Conservation (phyloP, 2,888 invertebrate genomes). For the Epistrophe eligans region DNA sequence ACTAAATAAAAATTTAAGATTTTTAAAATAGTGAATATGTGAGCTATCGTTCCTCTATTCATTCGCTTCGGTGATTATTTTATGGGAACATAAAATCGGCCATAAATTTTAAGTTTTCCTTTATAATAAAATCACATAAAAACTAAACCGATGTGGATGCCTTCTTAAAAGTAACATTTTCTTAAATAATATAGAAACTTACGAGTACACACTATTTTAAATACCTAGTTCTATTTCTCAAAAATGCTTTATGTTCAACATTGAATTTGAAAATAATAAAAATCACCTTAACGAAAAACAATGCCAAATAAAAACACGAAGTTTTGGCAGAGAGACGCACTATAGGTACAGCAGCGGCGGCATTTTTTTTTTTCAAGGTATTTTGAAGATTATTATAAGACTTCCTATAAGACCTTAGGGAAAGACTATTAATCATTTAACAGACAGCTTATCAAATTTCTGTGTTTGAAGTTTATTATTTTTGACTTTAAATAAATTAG, state of each 20-base stretch:
- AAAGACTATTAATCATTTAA: not conserved
- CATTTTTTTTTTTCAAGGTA: not conserved
- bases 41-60: not conserved
- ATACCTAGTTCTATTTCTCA: too few relatives aligned
- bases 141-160: not conserved
- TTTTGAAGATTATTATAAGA: slow-evolving; percentile 3
- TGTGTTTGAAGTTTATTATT: not conserved
- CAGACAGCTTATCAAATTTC: not conserved
- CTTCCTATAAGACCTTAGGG: not conserved
- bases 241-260: not conserved
- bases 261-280: slow-evolving; percentile 14
- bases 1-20: not conserved
- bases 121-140: slow-evolving; percentile 10
- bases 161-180: not conserved
- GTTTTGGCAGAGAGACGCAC: not conserved
- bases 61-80: slow-evolving; percentile 14
- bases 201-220: too few relatives aligned
- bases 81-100: slow-evolving; percentile 18
- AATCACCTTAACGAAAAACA: not conserved
- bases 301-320: slow-evolving; percentile 7
- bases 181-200: not conserved
- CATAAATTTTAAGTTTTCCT: not conserved
- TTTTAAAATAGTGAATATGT: too few relatives aligned
- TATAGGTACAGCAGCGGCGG: not conserved
- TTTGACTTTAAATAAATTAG: slow-evolving; percentile 4